Conservation (phyloP, 2,888 invertebrate species). For the Ophion ellenae region DNA sequence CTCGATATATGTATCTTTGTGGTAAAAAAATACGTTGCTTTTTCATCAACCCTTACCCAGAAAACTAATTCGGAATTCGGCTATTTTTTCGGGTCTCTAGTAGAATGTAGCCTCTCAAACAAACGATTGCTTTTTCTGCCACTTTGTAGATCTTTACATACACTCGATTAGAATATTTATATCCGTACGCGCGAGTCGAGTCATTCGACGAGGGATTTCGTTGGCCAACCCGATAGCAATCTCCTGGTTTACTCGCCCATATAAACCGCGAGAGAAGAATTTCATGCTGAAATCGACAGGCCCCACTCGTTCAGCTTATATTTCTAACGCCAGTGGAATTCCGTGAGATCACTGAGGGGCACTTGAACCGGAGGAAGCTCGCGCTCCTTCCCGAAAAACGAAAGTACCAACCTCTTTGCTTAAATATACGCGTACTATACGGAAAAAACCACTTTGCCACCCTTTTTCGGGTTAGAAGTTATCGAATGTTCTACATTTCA, state of each 20-base stretch:
- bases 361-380: conserved; percentile 33
- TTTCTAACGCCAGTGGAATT: conserved; percentile 61
- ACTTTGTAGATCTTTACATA: neutral
- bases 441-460: conserved; percentile 51
- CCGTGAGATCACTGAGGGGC: conserved; percentile 53
- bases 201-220: conserved; percentile 42
- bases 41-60: no score
- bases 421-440: conserved; percentile 16
- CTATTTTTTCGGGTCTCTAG: no score
- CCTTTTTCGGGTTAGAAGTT: conserved; percentile 48
- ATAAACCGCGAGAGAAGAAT: conserved; percentile 9
- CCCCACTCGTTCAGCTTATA: conserved; percentile 52
- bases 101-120: no score
- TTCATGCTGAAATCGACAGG: conserved; percentile 27
- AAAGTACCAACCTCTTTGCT: neutral
- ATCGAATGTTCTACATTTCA: conserved; percentile 13
- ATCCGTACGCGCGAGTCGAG: neutral
- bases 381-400: conserved; percentile 7
- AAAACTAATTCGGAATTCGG: no score
- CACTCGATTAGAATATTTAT: conserved; percentile 15
- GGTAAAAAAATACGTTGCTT: no score
- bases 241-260: conserved; percentile 23
- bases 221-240: conserved; percentile 34
- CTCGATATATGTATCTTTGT: no score
- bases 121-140: no score